These are phyloP conservation scores for Holcopasites calliopsidis DNA, from an alignment of 1,140 invertebrate species.

Conservation along the genomic window DNA sequence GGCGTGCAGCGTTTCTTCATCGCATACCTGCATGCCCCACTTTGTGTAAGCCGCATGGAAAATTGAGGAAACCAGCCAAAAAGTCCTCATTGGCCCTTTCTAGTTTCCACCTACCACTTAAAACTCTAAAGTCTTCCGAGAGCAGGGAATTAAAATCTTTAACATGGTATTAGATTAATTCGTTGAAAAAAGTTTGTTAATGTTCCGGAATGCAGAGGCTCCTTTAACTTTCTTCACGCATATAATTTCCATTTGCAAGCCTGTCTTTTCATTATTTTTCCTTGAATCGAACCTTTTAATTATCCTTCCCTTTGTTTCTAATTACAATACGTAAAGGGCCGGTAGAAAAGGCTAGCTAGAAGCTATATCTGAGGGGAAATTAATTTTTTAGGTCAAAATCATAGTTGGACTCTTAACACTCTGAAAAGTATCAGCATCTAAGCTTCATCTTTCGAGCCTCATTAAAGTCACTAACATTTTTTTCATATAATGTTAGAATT, in stretches of 20 bases:
- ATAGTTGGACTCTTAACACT: not conserved
- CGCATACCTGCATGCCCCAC: not conserved
- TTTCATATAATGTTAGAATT: too few species aligned
- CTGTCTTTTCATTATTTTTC: not conserved
- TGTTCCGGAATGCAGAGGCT: not conserved
- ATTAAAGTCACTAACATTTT: too few species aligned
- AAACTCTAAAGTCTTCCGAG: not conserved
- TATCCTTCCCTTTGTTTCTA: not conserved
- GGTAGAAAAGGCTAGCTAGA: too few species aligned
- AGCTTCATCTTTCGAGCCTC: too few species aligned
- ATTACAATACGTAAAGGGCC: not conserved
- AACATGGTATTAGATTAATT: not conserved
- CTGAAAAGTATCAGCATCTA: too few species aligned
- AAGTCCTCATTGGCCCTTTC: not conserved
- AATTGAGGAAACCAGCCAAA: not conserved
- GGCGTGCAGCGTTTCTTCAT: not conserved
- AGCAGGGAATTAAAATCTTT: conserved; percentile 14
- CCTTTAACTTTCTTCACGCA: not conserved
- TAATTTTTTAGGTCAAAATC: not conserved
- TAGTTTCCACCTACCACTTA: not conserved
- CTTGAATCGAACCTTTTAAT: not conserved
- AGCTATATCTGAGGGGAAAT: not conserved
- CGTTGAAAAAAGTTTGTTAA: not conserved
- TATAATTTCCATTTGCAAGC: not conserved
- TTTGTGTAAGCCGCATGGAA: not conserved